phyloP scores from a whole-genome alignment of 2,888 invertebrate genomes.

The Pseudococcus jackbeardsleyi region DNA sequence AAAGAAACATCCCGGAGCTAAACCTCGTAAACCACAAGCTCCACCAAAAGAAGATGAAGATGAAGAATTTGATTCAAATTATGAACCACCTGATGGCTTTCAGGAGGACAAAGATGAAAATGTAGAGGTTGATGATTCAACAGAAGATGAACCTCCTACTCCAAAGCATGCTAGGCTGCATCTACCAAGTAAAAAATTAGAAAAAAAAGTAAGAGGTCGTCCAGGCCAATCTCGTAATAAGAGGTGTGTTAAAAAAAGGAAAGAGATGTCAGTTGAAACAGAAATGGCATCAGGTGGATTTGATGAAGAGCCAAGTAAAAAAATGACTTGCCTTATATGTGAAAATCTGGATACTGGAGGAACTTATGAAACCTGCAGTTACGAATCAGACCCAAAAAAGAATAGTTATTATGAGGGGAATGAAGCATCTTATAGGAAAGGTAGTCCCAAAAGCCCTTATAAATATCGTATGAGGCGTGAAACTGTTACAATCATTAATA shows the following conservation, averaged over 20 bases:
- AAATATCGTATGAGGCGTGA: constrained; percentile 51
- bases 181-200: constrained; percentile 35
- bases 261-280: constrained; percentile 50
- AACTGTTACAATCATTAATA: constrained; percentile 14
- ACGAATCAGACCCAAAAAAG: constrained; percentile 80
- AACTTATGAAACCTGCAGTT: constrained; percentile 84
- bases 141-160: constrained; percentile 43
- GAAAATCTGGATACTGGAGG: constrained; percentile 82
- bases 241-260: constrained; percentile 58
- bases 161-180: constrained; percentile 34
- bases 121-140: neutral
- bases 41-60: constrained; percentile 43
- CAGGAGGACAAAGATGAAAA: constrained; percentile 51
- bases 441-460: neutral
- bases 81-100: constrained; percentile 20
- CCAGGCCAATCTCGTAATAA: constrained; percentile 12
- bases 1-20: neutral
- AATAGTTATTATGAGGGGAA: constrained; percentile 71
- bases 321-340: constrained; percentile 76
- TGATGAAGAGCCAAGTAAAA: constrained; percentile 62
- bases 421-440: constrained; percentile 46
- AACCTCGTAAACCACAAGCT: neutral
- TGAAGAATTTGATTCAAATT: constrained; percentile 58
- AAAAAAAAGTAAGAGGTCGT: neutral
- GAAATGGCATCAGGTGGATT: constrained; percentile 28